Base-by-base conservation (phyloP, 2,888 invertebrate genomes). In the Mimas tiliae region DNA sequence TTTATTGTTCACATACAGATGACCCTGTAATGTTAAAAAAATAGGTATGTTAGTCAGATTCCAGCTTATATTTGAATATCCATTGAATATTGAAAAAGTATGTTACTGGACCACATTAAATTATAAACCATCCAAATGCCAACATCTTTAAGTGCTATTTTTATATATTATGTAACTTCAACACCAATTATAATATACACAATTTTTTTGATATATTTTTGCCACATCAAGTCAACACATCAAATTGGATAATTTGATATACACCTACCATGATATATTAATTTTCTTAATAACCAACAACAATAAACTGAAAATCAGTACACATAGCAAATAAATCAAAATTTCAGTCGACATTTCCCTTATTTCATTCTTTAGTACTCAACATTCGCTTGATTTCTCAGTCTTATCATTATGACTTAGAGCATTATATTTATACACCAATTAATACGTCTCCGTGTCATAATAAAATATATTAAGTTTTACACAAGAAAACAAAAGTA, bases 371-470 rank as follows among this genome's bases (percentile, higher is more conserved):
- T 42, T 11, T 42, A 38, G 42, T 42, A 58, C 38, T 42, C 19
- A 58, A 42, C 42, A 38, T 58, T 58, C 42, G 7, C 58, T 58
- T 42, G 38, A 9, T 12, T 16, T 58, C 42, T 58, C 58, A 58
- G 58, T 58, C 58, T 58, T 42, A 58, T 38, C 38, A 58, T 42
- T 58, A 58, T 58, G 58, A 58, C 58, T 58, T 58, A 58, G 58
- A 58, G 58, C 12, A 33, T 19, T 58, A 38, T 12, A 58, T 42
- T 38, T 58, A 42, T 42, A 38, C 42, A 58, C 58, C 58, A 58
- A 58, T 42, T 38, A 19, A 42, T 58, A 42, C 42, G 38, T 42
- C 58, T 58, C 58, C 38, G 58, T 19, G 19, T 42, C 58, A 58
- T 42, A 58, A 58, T 19, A 42, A 19, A 58, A 42, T 12, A 19